Evolutionary conservation across 2,888 invertebrate species (phyloP).

Genomic region (Baronia brevicornis): DNA sequence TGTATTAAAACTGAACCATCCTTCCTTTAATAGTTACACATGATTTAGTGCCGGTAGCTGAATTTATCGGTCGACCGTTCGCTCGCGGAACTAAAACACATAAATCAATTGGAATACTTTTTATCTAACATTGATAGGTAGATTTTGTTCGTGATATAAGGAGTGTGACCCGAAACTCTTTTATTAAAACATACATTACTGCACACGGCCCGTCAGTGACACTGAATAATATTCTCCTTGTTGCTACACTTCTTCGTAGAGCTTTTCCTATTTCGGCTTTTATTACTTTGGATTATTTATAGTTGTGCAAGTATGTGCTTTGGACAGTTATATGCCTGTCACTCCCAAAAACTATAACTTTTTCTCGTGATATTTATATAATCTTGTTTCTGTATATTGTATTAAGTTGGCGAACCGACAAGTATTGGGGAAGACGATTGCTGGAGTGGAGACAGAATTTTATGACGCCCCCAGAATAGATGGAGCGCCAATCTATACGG

Average conservation of each 20-base stretch:
- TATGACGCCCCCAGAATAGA: too few relatives aligned
- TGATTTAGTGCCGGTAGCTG: constrained; percentile 64
- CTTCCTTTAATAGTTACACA: too few relatives aligned
- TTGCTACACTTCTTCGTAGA: constrained; percentile 59
- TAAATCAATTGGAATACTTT: constrained; percentile 69
- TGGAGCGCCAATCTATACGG: too few relatives aligned
- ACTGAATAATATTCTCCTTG: constrained; percentile 71
- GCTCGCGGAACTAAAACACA: constrained; percentile 68
- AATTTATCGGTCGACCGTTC: constrained; percentile 59
- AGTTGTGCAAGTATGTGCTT: constrained; percentile 31
- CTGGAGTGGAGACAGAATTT: too few relatives aligned
- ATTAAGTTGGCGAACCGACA: too few relatives aligned
- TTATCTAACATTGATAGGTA: constrained; percentile 67
- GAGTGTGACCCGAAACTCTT: constrained; percentile 70
- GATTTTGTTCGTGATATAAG: constrained; percentile 64
- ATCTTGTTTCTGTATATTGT: too few relatives aligned
- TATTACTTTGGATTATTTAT: constrained; percentile 65
- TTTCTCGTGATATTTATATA: too few relatives aligned
- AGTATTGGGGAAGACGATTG: too few relatives aligned
- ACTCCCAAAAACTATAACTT: constrained; percentile 7
- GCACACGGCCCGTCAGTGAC: constrained; percentile 64
- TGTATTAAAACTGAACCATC: too few relatives aligned
- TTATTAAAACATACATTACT: constrained; percentile 75
- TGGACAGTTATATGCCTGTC: constrained; percentile 22
- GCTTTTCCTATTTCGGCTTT: constrained; percentile 59